Percentiles rank a stretch among this genome's conserved stretches.
phyloP scores from a whole-genome alignment of 2,888 invertebrate species.

The Calameuta pallipes region DNA sequence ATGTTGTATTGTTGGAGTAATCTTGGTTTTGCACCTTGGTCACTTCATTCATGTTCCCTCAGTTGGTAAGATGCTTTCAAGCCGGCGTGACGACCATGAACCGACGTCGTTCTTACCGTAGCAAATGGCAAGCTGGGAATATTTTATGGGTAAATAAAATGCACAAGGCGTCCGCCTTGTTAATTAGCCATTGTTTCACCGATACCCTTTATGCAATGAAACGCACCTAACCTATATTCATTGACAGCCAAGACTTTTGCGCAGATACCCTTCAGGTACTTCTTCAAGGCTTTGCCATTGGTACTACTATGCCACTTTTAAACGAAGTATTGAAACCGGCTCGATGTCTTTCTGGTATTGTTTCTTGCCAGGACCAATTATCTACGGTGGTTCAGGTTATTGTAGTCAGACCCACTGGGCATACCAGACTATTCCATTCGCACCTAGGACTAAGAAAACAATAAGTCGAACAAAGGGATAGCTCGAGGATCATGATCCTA shows the following conservation, averaged over 20 bases:
- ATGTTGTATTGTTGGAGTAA: not conserved
- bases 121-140: slow-evolving; percentile 18
- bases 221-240: slow-evolving; percentile 4
- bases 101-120: not conserved
- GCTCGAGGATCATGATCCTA: not conserved
- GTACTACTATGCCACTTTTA: not conserved
- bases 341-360: not conserved
- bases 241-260: not conserved
- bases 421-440: not conserved
- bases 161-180: slow-evolving; percentile 19
- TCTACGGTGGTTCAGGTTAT: not conserved
- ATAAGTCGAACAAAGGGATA: not conserved
- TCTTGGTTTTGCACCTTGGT: not conserved
- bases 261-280: not conserved
- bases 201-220: slow-evolving; percentile 13
- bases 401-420: not conserved
- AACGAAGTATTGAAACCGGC: not conserved
- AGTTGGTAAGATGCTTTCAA: not conserved
- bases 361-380: not conserved
- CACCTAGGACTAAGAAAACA: not conserved
- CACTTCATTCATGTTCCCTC: not conserved
- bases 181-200: slow-evolving; percentile 29
- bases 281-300: not conserved
- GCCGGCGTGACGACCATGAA: not conserved
- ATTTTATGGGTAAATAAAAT: slow-evolving; percentile 27